Evolutionary conservation across 2,113 vertebrate genomes (phyloP).

Genomic region (Callaeas wilsoni): DNA sequence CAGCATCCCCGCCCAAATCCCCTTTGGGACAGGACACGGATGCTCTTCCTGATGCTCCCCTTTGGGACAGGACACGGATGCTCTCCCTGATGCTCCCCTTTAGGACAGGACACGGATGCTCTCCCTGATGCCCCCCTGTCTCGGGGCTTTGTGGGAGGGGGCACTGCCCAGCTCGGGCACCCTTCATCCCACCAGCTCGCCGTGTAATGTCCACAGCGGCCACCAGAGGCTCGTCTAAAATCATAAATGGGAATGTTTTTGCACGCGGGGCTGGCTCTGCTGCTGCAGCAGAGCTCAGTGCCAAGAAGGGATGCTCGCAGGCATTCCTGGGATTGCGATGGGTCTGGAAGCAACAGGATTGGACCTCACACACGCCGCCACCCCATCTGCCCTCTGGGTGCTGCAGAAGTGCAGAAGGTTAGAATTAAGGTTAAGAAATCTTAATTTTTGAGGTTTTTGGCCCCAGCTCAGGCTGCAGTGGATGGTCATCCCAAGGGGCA

Average conservation of each 20-base stretch:
- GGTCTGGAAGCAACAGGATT: accelerated
- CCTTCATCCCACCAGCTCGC: neutral
- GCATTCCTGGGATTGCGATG: accelerated
- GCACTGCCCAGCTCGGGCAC: accelerated
- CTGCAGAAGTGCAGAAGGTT: neutral
- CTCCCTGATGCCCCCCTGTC: no score
- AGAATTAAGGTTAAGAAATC: neutral
- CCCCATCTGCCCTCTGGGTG: neutral
- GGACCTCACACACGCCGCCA: accelerated
- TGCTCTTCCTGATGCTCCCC: neutral
- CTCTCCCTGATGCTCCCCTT: no score
- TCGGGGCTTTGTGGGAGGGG: neutral
- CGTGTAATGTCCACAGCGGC: neutral
- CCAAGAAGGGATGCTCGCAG: accelerated
- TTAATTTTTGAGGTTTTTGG: neutral
- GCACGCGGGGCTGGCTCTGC: accelerated
- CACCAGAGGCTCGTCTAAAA: constrained; percentile 17
- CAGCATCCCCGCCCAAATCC: neutral
- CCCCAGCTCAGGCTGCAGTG: neutral
- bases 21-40: neutral
- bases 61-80: neutral
- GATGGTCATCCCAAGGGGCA: neutral
- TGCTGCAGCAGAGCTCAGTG: neutral
- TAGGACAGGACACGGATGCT: accelerated
- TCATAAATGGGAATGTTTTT: neutral